Percentiles rank a stretch among this genome's conserved stretches.
phyloP scores from a whole-genome alignment of 2,888 invertebrate species.

The Chalcis sispes region DNA sequence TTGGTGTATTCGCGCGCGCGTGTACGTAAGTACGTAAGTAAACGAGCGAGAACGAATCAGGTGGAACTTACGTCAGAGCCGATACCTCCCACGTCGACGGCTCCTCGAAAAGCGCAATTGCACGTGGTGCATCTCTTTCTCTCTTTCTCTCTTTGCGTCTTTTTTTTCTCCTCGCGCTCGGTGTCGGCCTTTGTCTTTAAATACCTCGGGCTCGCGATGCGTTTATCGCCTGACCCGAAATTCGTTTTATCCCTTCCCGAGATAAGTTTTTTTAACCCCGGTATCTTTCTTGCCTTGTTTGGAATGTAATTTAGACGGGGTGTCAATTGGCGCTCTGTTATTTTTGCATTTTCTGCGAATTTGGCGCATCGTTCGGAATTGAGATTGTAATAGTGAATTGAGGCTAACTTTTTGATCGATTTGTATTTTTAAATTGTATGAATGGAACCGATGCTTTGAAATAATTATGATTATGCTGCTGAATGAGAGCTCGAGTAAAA shows the following conservation, averaged over 20 bases:
- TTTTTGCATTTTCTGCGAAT: too few species aligned
- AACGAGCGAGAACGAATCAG: neutral
- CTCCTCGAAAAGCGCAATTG: slow-evolving; percentile 10
- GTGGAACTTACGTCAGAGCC: slow-evolving; percentile 35
- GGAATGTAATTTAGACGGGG: neutral
- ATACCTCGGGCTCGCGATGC: neutral
- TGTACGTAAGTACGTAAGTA: neutral
- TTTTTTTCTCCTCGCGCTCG: too few species aligned
- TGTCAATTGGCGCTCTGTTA: neutral
- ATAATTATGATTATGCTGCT: too few species aligned
- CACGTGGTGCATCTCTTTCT: too few species aligned
- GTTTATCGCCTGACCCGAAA: slow-evolving; percentile 3
- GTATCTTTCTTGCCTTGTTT: neutral
- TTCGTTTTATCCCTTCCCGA: neutral
- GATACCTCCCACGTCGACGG: slow-evolving; percentile 49
- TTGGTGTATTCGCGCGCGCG: neutral
- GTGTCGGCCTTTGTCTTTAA: neutral
- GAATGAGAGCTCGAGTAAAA: too few species aligned
- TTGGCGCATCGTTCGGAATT: too few species aligned
- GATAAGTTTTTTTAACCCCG: neutral
- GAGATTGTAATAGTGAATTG: too few species aligned
- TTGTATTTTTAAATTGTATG: too few species aligned
- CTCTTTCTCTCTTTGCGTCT: too few species aligned
- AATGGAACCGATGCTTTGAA: too few species aligned
- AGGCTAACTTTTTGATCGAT: too few species aligned